Percentiles rank a stretch among this genome's conserved stretches.
These are phyloP conservation scores for Drosophila mauritiana DNA, from an alignment of 1,140 invertebrate species.

Conservation along the genomic window DNA sequence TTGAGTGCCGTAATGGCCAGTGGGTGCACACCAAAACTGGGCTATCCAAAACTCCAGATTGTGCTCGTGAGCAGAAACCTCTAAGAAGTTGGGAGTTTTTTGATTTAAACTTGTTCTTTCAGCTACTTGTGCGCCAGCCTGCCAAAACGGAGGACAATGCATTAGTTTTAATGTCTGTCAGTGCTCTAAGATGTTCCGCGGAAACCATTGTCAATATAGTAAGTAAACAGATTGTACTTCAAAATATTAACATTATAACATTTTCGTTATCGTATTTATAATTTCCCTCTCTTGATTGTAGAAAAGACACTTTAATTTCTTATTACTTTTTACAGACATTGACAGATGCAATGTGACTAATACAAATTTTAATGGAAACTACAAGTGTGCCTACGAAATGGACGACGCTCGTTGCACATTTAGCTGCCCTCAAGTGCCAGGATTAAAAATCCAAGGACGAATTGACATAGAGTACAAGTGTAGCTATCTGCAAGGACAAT, in stretches of 20 bases:
- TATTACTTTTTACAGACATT: slow-evolving; percentile 39
- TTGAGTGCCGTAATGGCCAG: slow-evolving; percentile 87
- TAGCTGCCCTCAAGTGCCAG: slow-evolving; percentile 87
- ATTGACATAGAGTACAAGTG: slow-evolving; percentile 88
- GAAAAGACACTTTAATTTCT: too few species aligned
- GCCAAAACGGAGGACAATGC: slow-evolving; percentile 91
- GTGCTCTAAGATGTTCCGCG: slow-evolving; percentile 89
- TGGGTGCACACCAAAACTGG: slow-evolving; percentile 86
- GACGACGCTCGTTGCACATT: slow-evolving; percentile 88
- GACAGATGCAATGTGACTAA: slow-evolving; percentile 70
- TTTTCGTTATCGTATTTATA: neutral
- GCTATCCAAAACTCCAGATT: slow-evolving; percentile 87
- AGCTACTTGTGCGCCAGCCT: slow-evolving; percentile 90
- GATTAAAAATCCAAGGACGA: slow-evolving; percentile 85
- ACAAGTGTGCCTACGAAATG: slow-evolving; percentile 88
- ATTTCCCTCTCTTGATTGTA: too few species aligned
- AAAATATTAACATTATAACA: neutral
- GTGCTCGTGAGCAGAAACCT: slow-evolving; percentile 85
- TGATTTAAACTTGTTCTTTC: neutral
- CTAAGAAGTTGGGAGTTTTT: neutral
- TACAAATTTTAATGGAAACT: slow-evolving; percentile 89
- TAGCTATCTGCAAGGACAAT: slow-evolving; percentile 88
- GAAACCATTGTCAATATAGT: slow-evolving; percentile 92
- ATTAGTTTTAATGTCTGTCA: slow-evolving; percentile 90
- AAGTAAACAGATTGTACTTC: slow-evolving; percentile 76